Evolutionary conservation across 2,797 vertebrate species (phyloP), one percentile per base, ranked within the genome.

Genomic region (Megaceryle alcyon): DNA sequence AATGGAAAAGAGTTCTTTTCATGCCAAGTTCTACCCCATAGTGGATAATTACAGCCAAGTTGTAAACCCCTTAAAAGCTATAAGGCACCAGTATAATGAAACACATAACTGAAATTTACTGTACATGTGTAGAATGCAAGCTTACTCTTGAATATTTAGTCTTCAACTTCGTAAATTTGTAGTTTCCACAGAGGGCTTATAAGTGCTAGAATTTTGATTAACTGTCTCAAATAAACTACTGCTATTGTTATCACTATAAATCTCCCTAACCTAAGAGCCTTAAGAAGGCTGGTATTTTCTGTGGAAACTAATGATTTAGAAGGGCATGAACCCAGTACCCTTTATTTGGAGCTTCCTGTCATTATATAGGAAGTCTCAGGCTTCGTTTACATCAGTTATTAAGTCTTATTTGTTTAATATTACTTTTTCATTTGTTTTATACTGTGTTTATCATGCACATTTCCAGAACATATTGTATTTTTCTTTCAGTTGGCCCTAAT

Each of bases 171-270:
- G 94, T 90, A 96, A 94, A 94, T 91, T 69, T 94, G 63, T 94
- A 90, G 69, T 92, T 92, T 94, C 88, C 95, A 88, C 94, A 87
- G 85, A 90, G 90, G 94, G 46, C 85, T 96, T 96, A 37, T 96
- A 97, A 97, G 96, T 82, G 91, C 88, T 95, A 94, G 88, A 96
- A 92, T 84, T 97, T 95, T 96, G 96, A 97, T 96, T 96, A 96
- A 97, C 86, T 93, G 95, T 79, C 85, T 95, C 88, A 92, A 95
- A 94, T 93, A 94, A 96, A 96, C 90, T 96, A 91, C 92, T 78
- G 72, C 65, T 95, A 82, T 94, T 96, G 88, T 97, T 97, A 79
- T 96, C 83, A 95, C 57, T 83, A 83, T 94, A 93, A 88, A 78
- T 83, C 77, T 92, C 83, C 65, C 65, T 71, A 91, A 82, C 63